Conservation (phyloP, 1,140 invertebrate genomes). For the Sesamia nonagrioides region DNA sequence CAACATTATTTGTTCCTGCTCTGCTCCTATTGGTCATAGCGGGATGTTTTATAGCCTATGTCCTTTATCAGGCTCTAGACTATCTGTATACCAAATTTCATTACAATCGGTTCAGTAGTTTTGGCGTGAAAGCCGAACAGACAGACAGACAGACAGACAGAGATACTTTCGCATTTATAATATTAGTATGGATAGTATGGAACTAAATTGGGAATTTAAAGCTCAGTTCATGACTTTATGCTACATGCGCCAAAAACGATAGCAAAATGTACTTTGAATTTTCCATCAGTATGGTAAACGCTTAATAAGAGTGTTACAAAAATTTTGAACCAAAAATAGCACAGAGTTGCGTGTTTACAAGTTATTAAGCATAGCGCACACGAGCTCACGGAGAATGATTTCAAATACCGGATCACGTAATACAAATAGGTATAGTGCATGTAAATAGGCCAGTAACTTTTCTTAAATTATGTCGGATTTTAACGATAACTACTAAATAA, state of each 20-base stretch:
- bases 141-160: too few relatives aligned
- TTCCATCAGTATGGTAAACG: neutral
- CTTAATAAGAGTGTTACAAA: slow-evolving; percentile 23
- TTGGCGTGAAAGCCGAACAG: too few relatives aligned
- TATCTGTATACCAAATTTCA: too few relatives aligned
- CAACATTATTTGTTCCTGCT: too few relatives aligned
- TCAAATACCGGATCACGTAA: slow-evolving; percentile 36
- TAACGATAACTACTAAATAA: neutral
- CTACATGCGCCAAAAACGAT: neutral
- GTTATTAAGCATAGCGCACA: slow-evolving; percentile 29
- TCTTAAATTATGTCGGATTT: slow-evolving; percentile 9
- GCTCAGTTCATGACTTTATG: neutral
- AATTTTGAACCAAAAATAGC: slow-evolving; percentile 24
- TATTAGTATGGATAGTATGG: too few relatives aligned
- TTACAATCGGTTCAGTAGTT: too few relatives aligned
- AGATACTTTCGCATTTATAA: too few relatives aligned
- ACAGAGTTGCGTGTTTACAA: slow-evolving; percentile 7
- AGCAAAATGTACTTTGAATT: neutral
- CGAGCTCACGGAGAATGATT: slow-evolving; percentile 31
- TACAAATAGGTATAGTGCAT: slow-evolving; percentile 42
- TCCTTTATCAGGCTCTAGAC: too few relatives aligned
- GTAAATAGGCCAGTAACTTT: slow-evolving; percentile 35
- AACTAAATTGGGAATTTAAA: neutral
- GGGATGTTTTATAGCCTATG: too few relatives aligned
- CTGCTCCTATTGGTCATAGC: too few relatives aligned